A percentile compares a stretch with the other conserved stretches of the same genome.
phyloP scores from a whole-genome alignment of 2,113 vertebrate species.

The Lontra canadensis region DNA sequence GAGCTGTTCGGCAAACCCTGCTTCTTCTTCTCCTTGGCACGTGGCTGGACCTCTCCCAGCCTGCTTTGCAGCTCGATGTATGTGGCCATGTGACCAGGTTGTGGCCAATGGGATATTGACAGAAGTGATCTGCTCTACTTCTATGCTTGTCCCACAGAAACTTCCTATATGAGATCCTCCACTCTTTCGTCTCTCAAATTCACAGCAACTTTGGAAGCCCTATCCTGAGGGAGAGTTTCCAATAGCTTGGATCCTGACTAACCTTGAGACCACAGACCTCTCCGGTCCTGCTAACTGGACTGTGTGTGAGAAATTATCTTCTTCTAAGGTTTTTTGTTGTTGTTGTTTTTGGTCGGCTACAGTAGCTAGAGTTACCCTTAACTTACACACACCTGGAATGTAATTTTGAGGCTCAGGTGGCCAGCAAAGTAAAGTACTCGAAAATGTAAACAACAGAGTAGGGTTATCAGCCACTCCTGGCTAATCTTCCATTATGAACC shows the following conservation, averaged over 20 bases:
- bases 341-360: not conserved
- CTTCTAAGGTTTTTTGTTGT: not conserved
- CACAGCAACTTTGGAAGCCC: not conserved
- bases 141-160: not conserved
- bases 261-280: not conserved
- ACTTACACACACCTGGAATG: not conserved
- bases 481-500: slow-evolving; percentile 8
- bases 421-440: not conserved
- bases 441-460: not conserved
- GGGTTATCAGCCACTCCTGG: not conserved
- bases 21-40: slow-evolving; percentile 3
- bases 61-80: not conserved
- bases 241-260: slow-evolving; percentile 23
- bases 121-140: slow-evolving; percentile 18
- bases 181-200: not conserved
- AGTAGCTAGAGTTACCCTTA: not conserved
- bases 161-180: not conserved
- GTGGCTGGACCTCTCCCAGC: not conserved
- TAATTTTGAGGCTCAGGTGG: slow-evolving; percentile 32
- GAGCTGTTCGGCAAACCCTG: not conserved
- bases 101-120: not conserved
- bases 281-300: not conserved
- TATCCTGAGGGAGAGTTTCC: not conserved
- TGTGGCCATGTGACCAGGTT: not conserved
- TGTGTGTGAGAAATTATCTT: not conserved